A percentile compares a stretch with the other conserved stretches of the same genome.
phyloP scores from a whole-genome alignment of 2,113 vertebrate genomes.

The Lutjanus erythropterus region DNA sequence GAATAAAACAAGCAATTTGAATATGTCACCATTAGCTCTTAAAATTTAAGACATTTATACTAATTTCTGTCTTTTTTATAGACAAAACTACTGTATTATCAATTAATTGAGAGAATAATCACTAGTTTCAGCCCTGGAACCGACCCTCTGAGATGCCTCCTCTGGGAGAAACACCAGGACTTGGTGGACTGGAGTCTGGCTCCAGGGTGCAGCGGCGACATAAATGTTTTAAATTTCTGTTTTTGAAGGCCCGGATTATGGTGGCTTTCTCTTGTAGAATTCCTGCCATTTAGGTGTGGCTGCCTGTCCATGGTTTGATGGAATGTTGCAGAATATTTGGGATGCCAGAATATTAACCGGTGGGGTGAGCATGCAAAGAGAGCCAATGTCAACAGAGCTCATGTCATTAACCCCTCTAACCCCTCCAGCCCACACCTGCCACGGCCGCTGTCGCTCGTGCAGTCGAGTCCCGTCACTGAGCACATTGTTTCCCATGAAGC shows the following conservation, averaged over 20 bases:
- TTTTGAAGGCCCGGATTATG: conserved; percentile 78
- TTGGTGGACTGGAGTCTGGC: conserved; percentile 6
- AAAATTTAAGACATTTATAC: neutral
- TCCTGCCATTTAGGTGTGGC: conserved; percentile 76
- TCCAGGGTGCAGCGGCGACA: conserved; percentile 6
- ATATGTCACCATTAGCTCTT: neutral
- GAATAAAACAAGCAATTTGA: neutral
- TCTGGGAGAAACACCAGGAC: neutral
- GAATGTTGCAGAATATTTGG: conserved; percentile 83
- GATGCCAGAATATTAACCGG: conserved; percentile 84
- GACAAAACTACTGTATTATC: too few species aligned
- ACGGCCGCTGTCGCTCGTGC: neutral
- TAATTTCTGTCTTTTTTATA: neutral
- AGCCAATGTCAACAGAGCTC: conserved; percentile 77
- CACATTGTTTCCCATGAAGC: conserved; percentile 38
- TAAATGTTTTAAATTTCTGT: conserved; percentile 69
- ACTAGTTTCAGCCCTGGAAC: neutral
- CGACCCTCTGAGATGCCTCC: neutral
- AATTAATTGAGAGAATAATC: neutral
- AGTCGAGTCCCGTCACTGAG: conserved; percentile 37
- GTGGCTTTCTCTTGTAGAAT: conserved; percentile 78
- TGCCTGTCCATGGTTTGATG: conserved; percentile 61
- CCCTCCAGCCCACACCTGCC: conserved; percentile 71
- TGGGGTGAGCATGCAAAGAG: conserved; percentile 79
- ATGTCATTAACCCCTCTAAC: conserved; percentile 67